phyloP scores from a whole-genome alignment of 2,888 invertebrate genomes.

The Hypolimnas misippus region DNA sequence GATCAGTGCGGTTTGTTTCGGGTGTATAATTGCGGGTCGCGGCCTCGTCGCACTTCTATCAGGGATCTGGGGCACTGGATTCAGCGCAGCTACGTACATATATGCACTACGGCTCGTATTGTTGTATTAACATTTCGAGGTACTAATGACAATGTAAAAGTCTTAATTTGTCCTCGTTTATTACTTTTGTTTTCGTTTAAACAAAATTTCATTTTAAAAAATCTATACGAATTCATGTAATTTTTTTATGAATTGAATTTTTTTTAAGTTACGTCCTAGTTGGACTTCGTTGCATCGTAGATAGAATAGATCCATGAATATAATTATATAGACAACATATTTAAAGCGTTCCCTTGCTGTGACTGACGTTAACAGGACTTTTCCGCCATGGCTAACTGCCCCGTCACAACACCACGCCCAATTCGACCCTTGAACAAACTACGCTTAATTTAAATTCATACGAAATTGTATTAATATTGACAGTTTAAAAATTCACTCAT shows the following conservation, averaged over 20 bases:
- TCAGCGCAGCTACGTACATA: slow-evolving; percentile 13
- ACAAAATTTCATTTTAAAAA: no score
- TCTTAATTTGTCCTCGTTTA: no score
- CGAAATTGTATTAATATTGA: slow-evolving; percentile 3
- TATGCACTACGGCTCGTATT: background rate
- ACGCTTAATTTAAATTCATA: background rate
- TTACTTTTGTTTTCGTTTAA: no score
- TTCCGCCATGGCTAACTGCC: slow-evolving; percentile 57
- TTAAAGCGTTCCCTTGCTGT: slow-evolving; percentile 17
- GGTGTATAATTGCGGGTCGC: slow-evolving; percentile 75
- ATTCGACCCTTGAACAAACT: slow-evolving; percentile 13
- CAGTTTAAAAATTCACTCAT: background rate
- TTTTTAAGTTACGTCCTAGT: no score
- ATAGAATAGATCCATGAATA: no score
- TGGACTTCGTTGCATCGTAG: background rate
- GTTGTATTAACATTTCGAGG: no score
- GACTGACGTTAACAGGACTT: slow-evolving; percentile 28
- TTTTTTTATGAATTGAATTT: no score
- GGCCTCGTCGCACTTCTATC: slow-evolving; percentile 66
- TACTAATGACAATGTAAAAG: no score
- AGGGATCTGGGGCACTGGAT: slow-evolving; percentile 49
- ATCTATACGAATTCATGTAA: background rate
- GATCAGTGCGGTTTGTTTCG: slow-evolving; percentile 76
- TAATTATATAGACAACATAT: slow-evolving; percentile 14
- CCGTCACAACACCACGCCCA: slow-evolving; percentile 77